These are phyloP conservation scores for Phacellophora camtschatica DNA, from an alignment of 30 jellyfish, hydroid and myxozoan genomes.

Conservation along the genomic window DNA sequence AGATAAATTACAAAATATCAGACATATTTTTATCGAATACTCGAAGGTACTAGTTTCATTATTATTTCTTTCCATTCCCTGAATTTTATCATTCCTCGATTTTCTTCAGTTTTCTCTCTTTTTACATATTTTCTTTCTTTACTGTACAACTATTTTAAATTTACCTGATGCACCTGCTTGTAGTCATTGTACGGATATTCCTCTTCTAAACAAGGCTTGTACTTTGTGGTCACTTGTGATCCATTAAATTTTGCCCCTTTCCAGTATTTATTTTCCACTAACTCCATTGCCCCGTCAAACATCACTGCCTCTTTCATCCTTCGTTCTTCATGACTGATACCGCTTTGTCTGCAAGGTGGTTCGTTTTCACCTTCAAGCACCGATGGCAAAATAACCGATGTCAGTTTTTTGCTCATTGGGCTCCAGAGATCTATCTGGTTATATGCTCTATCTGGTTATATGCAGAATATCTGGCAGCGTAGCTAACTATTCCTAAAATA, in stretches of 20 bases:
- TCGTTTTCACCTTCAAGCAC: neutral
- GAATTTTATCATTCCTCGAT: too few relatives aligned
- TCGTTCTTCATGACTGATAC: neutral
- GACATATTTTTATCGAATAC: too few relatives aligned
- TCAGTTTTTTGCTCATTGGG: slow-evolving; percentile 1
- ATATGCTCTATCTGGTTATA: neutral
- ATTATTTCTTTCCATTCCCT: too few relatives aligned
- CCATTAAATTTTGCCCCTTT: slow-evolving; percentile 15
- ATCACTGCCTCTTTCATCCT: slow-evolving; percentile 18
- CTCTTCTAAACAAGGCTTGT: neutral
- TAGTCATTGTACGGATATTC: neutral
- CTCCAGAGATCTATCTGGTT: too few relatives aligned
- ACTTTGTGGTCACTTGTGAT: neutral
- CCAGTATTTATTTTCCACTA: neutral
- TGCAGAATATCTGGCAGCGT: neutral
- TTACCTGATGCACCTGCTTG: neutral
- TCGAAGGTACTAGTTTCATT: too few relatives aligned
- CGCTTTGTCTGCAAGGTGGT: neutral
- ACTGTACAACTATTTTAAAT: too few relatives aligned
- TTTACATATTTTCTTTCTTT: too few relatives aligned
- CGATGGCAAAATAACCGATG: neutral
- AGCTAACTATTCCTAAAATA: slow-evolving; percentile 1
- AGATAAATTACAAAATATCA: too few relatives aligned
- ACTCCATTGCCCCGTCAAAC: slow-evolving; percentile 32
- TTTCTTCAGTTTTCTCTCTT: too few relatives aligned